Base-by-base conservation (phyloP, 2,113 vertebrate genomes). In the Podarcis cretensis region DNA sequence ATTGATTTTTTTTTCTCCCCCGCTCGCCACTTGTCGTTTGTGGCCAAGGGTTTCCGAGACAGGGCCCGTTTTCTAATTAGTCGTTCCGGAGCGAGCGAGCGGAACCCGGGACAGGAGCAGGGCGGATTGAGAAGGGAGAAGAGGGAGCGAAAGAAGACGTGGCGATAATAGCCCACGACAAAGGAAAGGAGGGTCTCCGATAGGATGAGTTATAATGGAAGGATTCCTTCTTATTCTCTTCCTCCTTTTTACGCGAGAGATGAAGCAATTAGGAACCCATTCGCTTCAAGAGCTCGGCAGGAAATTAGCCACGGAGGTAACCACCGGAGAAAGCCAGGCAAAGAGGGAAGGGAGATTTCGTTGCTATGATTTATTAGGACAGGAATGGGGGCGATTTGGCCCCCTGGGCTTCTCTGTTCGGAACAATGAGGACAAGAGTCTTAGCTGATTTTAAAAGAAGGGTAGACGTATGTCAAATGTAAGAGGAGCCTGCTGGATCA, bases 41-140 rank as follows among this genome's bases (percentile, higher is more conserved):
- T 95, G 83, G 93, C 93, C 80, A 93, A 96, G 95, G 93, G 92
- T 95, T 95, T 94, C 92, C 95, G 97, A 63, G 59, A 96, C 96
- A 96, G 96, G 94, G 96, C 94, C 96, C 95, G 93, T 94, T 96
- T 96, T 96, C 48, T 97, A 97, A 97, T 97, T 97, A 97, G 96
- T 93, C 91, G 35, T 93, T 94, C 89, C 92, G 95, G 94, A 74
- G 94, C 92, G 81, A 89, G 66, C 25, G 90, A 95, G 95, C 91
- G 90, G 94, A 82, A 83, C 73, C 93, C 91, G 92, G 95, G 94
- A 96, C 95, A 18, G 0, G 92, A 94, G 94, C 93, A 84, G 59
- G 93, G 94, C 90, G 84, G 91, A 63, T 54, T 54, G 48, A 54
- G 48, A 0, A 87, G 74, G 90, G 91, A 92, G 32, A 65, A 20